Evolutionary conservation across 92 coral and sea anemone genomes (phyloP), one percentile per base, ranked within the genome.

Genomic region (Phymanthus crucifer): DNA sequence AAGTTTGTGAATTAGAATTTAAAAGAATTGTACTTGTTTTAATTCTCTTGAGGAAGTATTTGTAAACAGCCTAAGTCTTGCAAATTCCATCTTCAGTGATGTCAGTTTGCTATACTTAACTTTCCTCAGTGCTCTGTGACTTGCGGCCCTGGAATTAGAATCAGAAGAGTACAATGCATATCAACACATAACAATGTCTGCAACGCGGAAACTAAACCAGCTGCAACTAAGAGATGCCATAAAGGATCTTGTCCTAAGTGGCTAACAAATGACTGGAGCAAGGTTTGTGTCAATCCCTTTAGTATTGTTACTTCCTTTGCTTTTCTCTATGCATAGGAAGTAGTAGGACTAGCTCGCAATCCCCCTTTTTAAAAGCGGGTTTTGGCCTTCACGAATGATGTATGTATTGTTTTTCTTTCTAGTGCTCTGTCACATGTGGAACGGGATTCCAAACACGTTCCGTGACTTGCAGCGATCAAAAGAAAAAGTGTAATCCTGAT

Each of bases 381-480:
- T 5, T 61, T 34, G 3, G 16, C 29, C 18, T 7, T 54, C 10
- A 27, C 17, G n/a, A n/a, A n/a, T n/a, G n/a, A n/a, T 24, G 68
- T 29, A 27, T 2, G 34, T 10, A 24, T 61, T 27, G 1, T 9
- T 19, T 13, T 66, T 18, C 35, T 27, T 21, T 6, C 37, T 19
- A 91, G 95, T 91, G 95, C 77, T 91, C 95, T 12, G 88, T 78
- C 43, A 81, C 85, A 66, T 91, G 95, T 70, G 95, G 93, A 47
- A 54, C 58, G 47, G 95, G 95, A 38, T 6, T 76, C 19, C 80
- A 65, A 66, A 73, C 73, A 32, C 93, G 96, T 14, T 46, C 35
- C 8, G 83, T 87, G n/a, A 47, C 82, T 29, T 95, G 98, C 33
- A 81, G 72, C 35, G 76, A 65, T 46, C 37, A 13, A 18, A 32